Evolutionary conservation across 2,797 vertebrate genomes (phyloP).

Genomic region (Coregonus sp.): DNA sequence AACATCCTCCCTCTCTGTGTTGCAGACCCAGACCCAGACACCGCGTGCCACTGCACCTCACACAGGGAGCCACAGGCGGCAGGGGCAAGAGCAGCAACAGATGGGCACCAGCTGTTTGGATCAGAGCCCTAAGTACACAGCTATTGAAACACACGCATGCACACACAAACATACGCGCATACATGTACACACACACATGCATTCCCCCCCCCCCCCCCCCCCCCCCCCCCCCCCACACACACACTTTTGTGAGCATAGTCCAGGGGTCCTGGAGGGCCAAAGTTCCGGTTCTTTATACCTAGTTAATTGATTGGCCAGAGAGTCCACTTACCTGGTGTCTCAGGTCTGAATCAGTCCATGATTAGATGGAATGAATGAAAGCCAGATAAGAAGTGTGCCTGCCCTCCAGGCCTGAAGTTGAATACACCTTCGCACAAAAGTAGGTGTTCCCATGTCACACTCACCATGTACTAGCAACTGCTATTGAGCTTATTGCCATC

Average conservation of each 20-base stretch:
- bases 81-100: slow-evolving; percentile 70
- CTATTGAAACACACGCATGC: slow-evolving; percentile 61
- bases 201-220: background rate
- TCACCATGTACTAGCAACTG: no score
- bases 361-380: no score
- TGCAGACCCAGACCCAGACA: slow-evolving; percentile 64
- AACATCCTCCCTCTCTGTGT: slow-evolving; percentile 54
- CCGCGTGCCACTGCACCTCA: slow-evolving; percentile 71
- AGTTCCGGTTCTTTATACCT: no score
- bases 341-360: no score
- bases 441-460: no score
- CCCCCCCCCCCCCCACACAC: background rate
- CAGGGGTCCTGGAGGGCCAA: no score
- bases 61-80: slow-evolving; percentile 68
- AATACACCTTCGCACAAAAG: no score
- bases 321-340: no score
- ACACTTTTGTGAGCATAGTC: background rate
- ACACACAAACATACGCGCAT: background rate
- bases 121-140: slow-evolving; percentile 66
- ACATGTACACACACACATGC: background rate
- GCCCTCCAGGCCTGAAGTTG: no score
- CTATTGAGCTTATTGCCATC: no score
- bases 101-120: slow-evolving; percentile 81
- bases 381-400: no score
- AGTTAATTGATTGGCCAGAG: no score